phyloP scores from a whole-genome alignment of 1,140 invertebrate genomes.

The Drosophila sucinea region DNA sequence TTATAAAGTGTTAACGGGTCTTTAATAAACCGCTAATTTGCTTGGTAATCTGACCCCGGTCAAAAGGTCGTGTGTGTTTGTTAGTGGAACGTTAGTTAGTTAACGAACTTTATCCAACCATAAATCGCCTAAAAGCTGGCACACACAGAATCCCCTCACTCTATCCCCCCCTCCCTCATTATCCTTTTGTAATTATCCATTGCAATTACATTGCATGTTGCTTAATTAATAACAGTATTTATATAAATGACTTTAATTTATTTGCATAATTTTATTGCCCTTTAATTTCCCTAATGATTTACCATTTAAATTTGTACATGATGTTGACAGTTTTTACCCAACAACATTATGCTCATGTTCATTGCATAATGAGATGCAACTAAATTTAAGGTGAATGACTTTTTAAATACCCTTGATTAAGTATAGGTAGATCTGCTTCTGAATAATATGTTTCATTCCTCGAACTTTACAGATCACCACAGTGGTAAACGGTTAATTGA shows the following conservation, averaged over 20 bases:
- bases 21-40: constrained; percentile 68
- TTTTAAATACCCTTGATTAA: background rate
- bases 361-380: background rate
- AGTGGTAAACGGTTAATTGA: no score
- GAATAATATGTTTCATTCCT: no score
- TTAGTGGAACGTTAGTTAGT: no score
- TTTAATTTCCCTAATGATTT: constrained; percentile 11
- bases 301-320: background rate
- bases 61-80: constrained; percentile 20
- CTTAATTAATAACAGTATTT: constrained; percentile 43
- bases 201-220: constrained; percentile 15
- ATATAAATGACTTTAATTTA: constrained; percentile 52
- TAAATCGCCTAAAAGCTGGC: constrained; percentile 51
- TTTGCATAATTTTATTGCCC: constrained; percentile 11
- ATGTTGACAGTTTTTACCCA: background rate
- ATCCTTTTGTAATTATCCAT: constrained; percentile 20
- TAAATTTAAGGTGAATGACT: background rate
- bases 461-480: no score
- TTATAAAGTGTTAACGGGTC: constrained; percentile 64
- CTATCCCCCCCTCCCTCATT: background rate
- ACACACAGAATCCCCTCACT: background rate
- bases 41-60: constrained; percentile 52
- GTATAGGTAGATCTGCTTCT: no score
- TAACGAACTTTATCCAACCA: constrained; percentile 44
- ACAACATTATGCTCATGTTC: background rate